These are phyloP conservation scores for Entomyzon cyanotis DNA, from an alignment of 2,113 vertebrate species.

Conservation along the genomic window DNA sequence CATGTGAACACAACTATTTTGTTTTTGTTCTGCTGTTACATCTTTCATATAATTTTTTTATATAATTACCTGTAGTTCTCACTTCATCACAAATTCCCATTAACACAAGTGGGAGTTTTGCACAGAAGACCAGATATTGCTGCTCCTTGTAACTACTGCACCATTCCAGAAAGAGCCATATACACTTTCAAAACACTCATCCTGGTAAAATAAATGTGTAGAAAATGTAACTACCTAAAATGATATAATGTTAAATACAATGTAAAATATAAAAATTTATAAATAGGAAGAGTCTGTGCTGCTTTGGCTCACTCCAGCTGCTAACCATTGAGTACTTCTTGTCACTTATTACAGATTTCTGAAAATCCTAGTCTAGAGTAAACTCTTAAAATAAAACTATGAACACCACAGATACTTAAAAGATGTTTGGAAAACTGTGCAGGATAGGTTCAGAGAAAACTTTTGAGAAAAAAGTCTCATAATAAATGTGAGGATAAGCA, in stretches of 20 bases:
- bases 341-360: conserved; percentile 1
- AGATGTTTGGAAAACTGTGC: not conserved
- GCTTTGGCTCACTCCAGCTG: not conserved
- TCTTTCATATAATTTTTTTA: not conserved
- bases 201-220: not conserved
- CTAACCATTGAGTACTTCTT: not conserved
- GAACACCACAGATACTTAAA: not conserved
- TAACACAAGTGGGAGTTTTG: not conserved
- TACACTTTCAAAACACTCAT: not conserved
- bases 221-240: not conserved
- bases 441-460: not conserved
- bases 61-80: not conserved
- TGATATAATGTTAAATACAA: not conserved
- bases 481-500: not conserved
- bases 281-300: not conserved
- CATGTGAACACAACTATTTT: not conserved
- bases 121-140: not conserved
- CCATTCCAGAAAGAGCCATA: not conserved
- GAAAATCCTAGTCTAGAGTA: not conserved
- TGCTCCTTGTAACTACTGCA: not conserved
- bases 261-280: not conserved
- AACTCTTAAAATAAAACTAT: not conserved
- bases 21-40: not conserved
- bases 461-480: not conserved
- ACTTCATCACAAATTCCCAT: not conserved